A percentile compares a stretch with the other conserved stretches of the same genome.
Conservation (phyloP, 2,797 vertebrate genomes). For the Helarctos malayanus region DNA sequence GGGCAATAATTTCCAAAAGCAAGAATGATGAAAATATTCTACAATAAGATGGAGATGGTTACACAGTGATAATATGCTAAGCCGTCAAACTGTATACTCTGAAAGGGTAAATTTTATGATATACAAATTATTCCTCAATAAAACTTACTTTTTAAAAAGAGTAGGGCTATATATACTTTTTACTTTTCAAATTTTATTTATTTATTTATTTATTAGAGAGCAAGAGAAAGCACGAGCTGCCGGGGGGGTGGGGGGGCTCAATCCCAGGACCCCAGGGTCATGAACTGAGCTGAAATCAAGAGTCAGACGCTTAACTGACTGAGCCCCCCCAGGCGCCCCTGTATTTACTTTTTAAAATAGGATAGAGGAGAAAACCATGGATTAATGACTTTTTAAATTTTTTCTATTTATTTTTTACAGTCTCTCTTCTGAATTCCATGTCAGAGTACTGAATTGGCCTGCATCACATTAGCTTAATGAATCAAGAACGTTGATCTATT, state of each 20-base stretch:
- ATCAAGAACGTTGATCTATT: not conserved
- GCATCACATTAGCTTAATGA: not conserved
- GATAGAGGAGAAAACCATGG: not conserved
- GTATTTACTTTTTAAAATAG: not conserved
- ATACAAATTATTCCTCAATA: conserved; percentile 17
- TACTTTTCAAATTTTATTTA: not conserved
- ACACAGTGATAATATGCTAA: not conserved
- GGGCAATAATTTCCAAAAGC: not conserved
- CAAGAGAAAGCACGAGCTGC: not conserved
- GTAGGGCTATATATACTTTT: not conserved
- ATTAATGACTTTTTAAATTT: not conserved
- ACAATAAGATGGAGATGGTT: not conserved
- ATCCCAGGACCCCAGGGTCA: not conserved
- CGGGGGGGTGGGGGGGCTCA: too few species aligned
- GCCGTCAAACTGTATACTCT: not conserved
- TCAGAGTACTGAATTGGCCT: not conserved
- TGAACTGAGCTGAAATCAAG: not conserved
- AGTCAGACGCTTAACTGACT: not conserved
- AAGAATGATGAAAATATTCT: conserved; percentile 8
- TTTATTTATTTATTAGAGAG: not conserved
- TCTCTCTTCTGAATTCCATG: not conserved
- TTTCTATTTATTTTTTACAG: not conserved
- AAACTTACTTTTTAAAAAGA: not conserved
- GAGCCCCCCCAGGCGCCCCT: not conserved
- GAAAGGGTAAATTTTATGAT: not conserved